phyloP scores from a whole-genome alignment of 1,140 invertebrate genomes.

The Berghia stephanieae region DNA sequence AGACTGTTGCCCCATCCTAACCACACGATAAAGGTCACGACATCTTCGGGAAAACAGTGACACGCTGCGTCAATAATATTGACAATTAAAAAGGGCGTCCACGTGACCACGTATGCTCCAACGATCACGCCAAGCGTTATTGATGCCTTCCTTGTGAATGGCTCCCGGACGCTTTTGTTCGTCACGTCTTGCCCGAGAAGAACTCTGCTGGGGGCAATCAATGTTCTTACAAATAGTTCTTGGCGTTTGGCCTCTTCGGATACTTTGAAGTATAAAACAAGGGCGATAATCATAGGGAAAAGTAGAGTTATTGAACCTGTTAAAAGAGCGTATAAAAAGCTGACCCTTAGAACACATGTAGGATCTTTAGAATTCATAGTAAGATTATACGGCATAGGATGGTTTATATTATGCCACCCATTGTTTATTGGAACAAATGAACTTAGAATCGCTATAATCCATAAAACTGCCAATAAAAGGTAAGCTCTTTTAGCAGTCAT shows the following conservation, averaged over 20 bases:
- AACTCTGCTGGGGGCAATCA: conserved; percentile 52
- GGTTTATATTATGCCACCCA: conserved; percentile 77
- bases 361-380: conserved; percentile 45
- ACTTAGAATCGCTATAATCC: conserved; percentile 91
- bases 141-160: conserved; percentile 59
- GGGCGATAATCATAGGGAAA: conserved; percentile 55
- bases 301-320: conserved; percentile 54
- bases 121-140: conserved; percentile 63
- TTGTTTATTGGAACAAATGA: conserved; percentile 96
- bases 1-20: conserved; percentile 95
- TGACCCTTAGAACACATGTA: conserved; percentile 55
- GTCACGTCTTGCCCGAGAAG: conserved; percentile 53
- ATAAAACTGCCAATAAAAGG: conserved; percentile 92
- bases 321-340: conserved; percentile 47
- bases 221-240: conserved; percentile 49
- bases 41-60: conserved; percentile 65
- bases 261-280: conserved; percentile 55
- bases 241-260: conserved; percentile 59
- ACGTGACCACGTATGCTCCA: conserved; percentile 90
- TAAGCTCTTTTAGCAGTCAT: conserved; percentile 82
- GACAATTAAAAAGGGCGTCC: conserved; percentile 97
- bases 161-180: conserved; percentile 52
- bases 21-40: conserved; percentile 72
- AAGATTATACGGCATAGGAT: conserved; percentile 50
- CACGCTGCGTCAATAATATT: conserved; percentile 95